Evolutionary conservation across 2,888 invertebrate species (phyloP).

Genomic region (Pristionchus mayeri): DNA sequence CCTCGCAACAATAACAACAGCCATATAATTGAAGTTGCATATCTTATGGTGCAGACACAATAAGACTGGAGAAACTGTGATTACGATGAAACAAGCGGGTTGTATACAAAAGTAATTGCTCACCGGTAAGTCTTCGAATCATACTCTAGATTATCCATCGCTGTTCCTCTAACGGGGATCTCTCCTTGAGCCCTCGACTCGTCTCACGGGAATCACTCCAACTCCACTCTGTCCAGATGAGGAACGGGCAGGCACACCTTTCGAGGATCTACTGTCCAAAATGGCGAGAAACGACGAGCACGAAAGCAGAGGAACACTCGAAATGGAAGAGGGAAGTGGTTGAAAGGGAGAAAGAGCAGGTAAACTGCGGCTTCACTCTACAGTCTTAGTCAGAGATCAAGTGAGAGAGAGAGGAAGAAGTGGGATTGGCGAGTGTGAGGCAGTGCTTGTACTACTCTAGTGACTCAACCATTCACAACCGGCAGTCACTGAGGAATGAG

Average conservation of each 20-base stretch:
- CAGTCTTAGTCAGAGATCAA: constrained; percentile 8
- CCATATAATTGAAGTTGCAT: neutral
- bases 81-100: no score
- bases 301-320: neutral
- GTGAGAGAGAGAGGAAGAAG: neutral
- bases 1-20: neutral
- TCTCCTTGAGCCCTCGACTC: neutral
- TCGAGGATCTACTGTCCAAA: neutral
- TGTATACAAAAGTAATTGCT: no score
- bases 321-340: neutral
- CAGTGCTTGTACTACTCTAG: neutral
- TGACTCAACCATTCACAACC: neutral
- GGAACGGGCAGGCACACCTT: neutral
- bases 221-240: neutral
- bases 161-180: neutral
- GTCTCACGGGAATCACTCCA: neutral
- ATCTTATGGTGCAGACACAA: no score
- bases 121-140: constrained; percentile 24
- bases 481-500: neutral
- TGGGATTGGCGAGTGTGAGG: neutral
- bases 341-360: neutral
- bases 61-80: no score
- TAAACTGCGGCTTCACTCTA: neutral
- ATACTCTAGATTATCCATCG: constrained; percentile 28
- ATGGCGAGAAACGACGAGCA: neutral